These are phyloP conservation scores for Eupithecia subfuscata DNA, from an alignment of 2,888 invertebrate genomes.

Conservation along the genomic window DNA sequence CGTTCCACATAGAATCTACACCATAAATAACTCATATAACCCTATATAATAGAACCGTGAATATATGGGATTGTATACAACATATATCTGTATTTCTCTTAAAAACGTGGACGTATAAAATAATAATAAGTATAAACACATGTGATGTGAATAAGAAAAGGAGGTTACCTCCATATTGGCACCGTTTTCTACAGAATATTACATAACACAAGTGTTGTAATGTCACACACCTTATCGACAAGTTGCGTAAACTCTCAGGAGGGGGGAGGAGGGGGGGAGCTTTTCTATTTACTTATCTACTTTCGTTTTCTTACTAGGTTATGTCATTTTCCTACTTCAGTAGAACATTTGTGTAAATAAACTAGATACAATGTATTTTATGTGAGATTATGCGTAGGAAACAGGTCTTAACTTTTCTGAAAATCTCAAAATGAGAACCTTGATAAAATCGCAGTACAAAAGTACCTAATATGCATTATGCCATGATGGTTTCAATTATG, in stretches of 20 bases:
- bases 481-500: not conserved
- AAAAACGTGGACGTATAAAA: not conserved
- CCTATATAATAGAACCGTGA: not conserved
- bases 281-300: conserved; percentile 28
- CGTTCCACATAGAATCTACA: conserved; percentile 47
- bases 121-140: conserved; percentile 7
- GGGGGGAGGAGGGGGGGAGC: conserved; percentile 18
- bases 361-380: not conserved
- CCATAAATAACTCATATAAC: not conserved
- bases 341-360: conserved; percentile 11
- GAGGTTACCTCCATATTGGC: conserved; percentile 34
- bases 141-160: conserved; percentile 32
- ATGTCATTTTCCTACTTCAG: conserved; percentile 21
- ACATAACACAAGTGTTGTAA: conserved; percentile 31
- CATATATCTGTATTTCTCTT: not conserved
- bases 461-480: not conserved
- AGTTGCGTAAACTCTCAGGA: conserved; percentile 29
- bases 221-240: conserved; percentile 30
- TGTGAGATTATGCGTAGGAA: not conserved
- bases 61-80: not conserved
- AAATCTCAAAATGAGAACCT: not conserved
- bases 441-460: not conserved
- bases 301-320: conserved; percentile 36
- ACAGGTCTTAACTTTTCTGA: not conserved
- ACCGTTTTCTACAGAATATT: conserved; percentile 24